These are phyloP conservation scores for Chelidonichthys spinosus DNA, from an alignment of 2,797 vertebrate species.

Conservation along the genomic window DNA sequence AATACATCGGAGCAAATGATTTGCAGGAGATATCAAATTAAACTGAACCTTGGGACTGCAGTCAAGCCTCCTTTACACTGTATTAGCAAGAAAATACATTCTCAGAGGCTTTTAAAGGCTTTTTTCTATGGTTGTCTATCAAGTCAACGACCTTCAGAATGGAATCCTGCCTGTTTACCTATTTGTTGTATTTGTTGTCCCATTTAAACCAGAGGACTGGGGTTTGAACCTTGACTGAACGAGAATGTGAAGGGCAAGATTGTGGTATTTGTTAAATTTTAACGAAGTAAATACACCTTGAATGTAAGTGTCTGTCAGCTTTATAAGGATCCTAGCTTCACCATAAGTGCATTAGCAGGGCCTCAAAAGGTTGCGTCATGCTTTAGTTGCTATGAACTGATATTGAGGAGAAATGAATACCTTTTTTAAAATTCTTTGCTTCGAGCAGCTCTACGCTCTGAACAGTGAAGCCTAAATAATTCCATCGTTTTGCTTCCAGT, in stretches of 20 bases:
- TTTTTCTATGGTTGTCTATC: neutral
- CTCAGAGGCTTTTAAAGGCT: neutral
- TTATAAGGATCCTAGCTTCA: no score
- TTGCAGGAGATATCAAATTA: slow-evolving; percentile 23
- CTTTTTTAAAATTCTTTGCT: neutral
- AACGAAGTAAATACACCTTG: neutral
- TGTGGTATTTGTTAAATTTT: neutral
- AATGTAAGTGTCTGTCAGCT: neutral
- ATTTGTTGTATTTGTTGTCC: neutral
- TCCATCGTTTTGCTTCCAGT: slow-evolving; percentile 18
- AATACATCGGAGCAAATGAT: neutral
- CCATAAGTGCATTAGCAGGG: neutral
- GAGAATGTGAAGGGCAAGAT: neutral
- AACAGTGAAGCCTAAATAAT: slow-evolving; percentile 15
- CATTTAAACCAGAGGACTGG: neutral
- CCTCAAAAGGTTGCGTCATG: neutral
- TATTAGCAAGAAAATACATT: slow-evolving; percentile 17
- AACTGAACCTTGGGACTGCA: slow-evolving; percentile 4
- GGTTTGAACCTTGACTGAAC: neutral
- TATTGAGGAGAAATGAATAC: neutral
- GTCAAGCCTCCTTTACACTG: neutral
- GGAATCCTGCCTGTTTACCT: neutral
- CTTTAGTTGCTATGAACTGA: neutral
- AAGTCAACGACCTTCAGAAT: slow-evolving; percentile 2
- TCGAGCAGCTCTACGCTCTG: slow-evolving; percentile 3